Evolutionary conservation across 1,140 invertebrate genomes (phyloP), one percentile per base, ranked within the genome.

Genomic region (Arctopsyche grandis): DNA sequence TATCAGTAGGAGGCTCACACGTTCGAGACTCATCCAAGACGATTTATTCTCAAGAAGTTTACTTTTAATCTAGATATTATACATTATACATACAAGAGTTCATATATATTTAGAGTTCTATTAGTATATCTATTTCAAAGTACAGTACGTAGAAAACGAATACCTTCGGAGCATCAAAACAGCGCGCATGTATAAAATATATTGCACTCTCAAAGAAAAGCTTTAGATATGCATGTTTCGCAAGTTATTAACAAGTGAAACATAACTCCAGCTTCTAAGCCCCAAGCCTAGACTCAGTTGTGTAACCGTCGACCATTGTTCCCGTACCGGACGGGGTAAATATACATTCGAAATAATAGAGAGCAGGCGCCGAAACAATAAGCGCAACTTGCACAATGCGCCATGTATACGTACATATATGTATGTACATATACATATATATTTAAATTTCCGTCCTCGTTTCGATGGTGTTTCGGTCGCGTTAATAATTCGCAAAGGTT

Each of bases 301-400:
- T 16, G 29, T 21, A 78, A 69, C 44, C n/a, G 52, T n/a, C 43
- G 76, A 19, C 76, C 76, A 78, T 78, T 78, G 76, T 78, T 78
- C 38, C 56, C 44, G 52, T 60, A 66, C 69, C 26, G 9, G 9
- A 14, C 24, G 5, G 21, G 56, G n/a, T 60, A 69, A 69, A 38
- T 29, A 22, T 22, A 73, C 69, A 73, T 73, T 70, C 16, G 29
- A 73, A 73, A 73, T 73, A 73, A 73, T 46, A 22, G 69, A 24
- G 38, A 21, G n/a, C 56, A 38, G 29, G 56, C 21, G n/a, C 56
- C 19, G 56, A 60, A 60, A 60, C 56, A 60, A 60, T 60, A 60
- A n/a, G 21, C 16, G 21, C 16, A 19, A 60, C n/a, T 9, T 19
- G 21, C 56, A 60, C 56, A 60, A 19, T 60, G 56, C 56, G 21